These are phyloP conservation scores for Phylloscopus trochiloides DNA, from an alignment of 2,113 vertebrate species.

Conservation along the genomic window DNA sequence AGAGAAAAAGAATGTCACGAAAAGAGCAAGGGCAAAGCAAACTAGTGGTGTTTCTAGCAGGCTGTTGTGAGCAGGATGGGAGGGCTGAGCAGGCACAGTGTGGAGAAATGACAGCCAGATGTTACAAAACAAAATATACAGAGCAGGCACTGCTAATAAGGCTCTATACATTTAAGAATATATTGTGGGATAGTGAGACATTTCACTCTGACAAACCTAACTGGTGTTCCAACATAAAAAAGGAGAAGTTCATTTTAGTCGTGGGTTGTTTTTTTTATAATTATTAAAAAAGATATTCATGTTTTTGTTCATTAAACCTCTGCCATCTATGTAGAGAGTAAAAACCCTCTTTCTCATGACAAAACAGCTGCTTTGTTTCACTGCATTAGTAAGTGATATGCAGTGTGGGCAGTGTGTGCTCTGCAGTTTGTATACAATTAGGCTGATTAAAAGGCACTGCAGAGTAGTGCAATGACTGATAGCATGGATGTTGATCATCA, in stretches of 20 bases:
- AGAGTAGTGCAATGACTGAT: not conserved
- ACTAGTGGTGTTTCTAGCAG: not conserved
- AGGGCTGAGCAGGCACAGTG: not conserved
- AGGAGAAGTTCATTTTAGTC: not conserved
- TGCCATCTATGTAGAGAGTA: not conserved
- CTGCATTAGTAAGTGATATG: not conserved
- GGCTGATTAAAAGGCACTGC: not conserved
- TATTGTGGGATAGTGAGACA: not conserved
- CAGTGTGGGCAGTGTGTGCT: not conserved
- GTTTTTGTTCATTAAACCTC: not conserved
- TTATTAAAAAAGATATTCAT: not conserved
- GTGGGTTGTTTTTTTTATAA: not conserved
- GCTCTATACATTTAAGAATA: not conserved
- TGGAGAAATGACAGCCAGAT: not conserved
- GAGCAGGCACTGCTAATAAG: not conserved
- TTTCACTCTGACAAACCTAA: not conserved
- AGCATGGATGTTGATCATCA: not conserved
- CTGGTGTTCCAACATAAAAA: not conserved
- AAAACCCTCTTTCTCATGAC: not conserved
- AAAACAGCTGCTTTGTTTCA: not conserved
- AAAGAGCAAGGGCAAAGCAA: not conserved
- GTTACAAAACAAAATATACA: not conserved
- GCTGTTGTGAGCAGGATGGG: not conserved
- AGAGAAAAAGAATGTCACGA: not conserved
- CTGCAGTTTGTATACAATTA: not conserved